phyloP scores from a whole-genome alignment of 2,888 invertebrate species.

The Hirtodrosophila histrioides region DNA sequence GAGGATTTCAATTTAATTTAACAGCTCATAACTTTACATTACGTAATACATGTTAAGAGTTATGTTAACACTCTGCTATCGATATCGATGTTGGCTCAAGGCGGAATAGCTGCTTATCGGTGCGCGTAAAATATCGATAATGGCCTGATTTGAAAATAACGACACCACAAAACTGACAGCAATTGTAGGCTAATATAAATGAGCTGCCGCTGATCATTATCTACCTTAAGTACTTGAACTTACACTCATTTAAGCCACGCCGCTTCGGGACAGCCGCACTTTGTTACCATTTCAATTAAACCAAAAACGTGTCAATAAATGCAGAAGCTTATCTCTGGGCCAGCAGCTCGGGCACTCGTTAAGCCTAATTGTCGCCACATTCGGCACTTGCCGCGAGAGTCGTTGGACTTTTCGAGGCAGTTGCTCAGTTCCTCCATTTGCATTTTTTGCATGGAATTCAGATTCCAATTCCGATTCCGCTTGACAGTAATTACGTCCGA shows the following conservation, averaged over 20 bases:
- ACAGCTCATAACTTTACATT: no score
- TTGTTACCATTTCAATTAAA: slow-evolving; percentile 53
- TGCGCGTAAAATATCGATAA: slow-evolving; percentile 12
- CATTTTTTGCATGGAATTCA: slow-evolving; percentile 54
- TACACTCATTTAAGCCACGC: no score
- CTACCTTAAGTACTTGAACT: slow-evolving; percentile 6
- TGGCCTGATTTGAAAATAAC: slow-evolving; percentile 4
- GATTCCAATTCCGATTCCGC: slow-evolving; percentile 54
- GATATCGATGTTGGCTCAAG: slow-evolving; percentile 7
- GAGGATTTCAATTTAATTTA: no score
- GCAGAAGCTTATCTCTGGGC: slow-evolving; percentile 60
- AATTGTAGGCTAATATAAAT: slow-evolving; percentile 23
- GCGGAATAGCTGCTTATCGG: neutral
- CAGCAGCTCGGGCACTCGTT: slow-evolving; percentile 49
- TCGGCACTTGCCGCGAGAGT: slow-evolving; percentile 57
- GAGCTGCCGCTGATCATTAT: slow-evolving; percentile 14
- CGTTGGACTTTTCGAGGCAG: slow-evolving; percentile 78
- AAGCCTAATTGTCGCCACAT: slow-evolving; percentile 69
- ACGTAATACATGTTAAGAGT: no score
- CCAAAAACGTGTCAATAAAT: slow-evolving; percentile 53
- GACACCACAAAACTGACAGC: neutral
- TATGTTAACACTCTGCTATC: neutral
- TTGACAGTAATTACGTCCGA: slow-evolving; percentile 75
- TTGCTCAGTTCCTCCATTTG: slow-evolving; percentile 55
- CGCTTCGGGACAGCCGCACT: slow-evolving; percentile 17